Evolutionary conservation across 2,888 invertebrate species (phyloP), one percentile per base, ranked within the genome.

Genomic region (Archips crataeganus): DNA sequence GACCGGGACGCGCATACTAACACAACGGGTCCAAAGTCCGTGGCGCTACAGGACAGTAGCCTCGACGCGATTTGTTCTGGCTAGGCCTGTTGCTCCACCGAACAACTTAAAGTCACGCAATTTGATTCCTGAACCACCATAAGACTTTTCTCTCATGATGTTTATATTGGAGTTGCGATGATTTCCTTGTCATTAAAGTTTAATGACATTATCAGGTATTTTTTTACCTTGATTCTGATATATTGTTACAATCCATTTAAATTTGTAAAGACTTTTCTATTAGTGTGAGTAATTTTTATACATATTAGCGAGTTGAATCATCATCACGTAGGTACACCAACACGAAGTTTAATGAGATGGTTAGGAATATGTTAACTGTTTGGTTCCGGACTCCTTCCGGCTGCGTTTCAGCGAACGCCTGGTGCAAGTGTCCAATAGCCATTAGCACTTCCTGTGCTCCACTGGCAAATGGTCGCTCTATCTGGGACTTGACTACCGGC

Each of bases 1-100:
- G 85, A 92, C 86, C 81, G 88, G 85, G 92, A 92, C 83, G 84
- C 82, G 84, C 80, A 86, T 87, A 92, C 83, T 87, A 92, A 90
- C 89, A 90, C 89, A 90, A 81, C 82, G 84, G 85, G 91, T 92
- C 87, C 89, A 92, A 93, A 93, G 92, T 93, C 91, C 92, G 83
- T 84, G 80, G 83, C 79, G 81, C 77, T 85, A 80, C 87, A 87
- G 87, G 87, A 87, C 87, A 88, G 88, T 90, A 87, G 87, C 88
- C 86, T 86, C 87, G 81, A 79, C 83, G 82, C 83, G 79, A 73
- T 75, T 75, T 79, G 42, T 70, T 74, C 69, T 39, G 64, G 61
- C 76, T 77, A 79, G 81, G 79, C 79, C 61, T 59, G 57, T 69
- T 69, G 67, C 54, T 62, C 39, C 62, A 57, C 45, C 36, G 8